phyloP scores from a whole-genome alignment of 2,888 invertebrate genomes.

The Physocephala rufipes region DNA sequence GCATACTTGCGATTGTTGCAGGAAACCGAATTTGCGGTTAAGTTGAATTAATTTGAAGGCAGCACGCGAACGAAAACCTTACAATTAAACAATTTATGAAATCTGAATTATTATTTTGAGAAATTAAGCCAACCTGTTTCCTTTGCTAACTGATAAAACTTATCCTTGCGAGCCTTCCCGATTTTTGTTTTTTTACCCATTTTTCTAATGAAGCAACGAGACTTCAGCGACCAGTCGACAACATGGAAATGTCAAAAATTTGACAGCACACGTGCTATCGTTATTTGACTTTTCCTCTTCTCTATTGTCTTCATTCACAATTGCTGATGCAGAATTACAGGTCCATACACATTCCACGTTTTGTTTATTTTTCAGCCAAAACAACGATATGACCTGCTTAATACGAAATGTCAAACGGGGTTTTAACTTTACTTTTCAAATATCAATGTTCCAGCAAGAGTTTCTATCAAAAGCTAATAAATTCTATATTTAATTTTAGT shows the following conservation, averaged over 20 bases:
- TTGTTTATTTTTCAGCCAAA: too few relatives aligned
- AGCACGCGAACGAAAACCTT: constrained; percentile 95
- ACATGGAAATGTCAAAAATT: background rate
- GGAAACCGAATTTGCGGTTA: constrained; percentile 95
- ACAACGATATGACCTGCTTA: background rate
- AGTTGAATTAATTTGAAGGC: constrained; percentile 99
- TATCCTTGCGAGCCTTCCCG: constrained; percentile 98
- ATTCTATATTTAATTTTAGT: background rate
- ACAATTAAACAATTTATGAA: background rate
- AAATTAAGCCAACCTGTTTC: constrained; percentile 82
- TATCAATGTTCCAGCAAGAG: too few relatives aligned
- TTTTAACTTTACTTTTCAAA: too few relatives aligned
- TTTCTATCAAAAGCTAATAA: too few relatives aligned
- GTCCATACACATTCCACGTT: too few relatives aligned
- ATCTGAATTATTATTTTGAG: background rate
- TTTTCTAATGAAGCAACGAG: constrained; percentile 54
- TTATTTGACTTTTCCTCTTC: background rate
- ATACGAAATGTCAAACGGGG: too few relatives aligned
- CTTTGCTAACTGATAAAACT: constrained; percentile 97
- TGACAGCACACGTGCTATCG: constrained; percentile 21
- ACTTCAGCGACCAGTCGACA: background rate
- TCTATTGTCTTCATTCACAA: background rate
- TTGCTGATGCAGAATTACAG: too few relatives aligned
- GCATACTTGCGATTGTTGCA: constrained; percentile 94
- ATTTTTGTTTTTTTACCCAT: constrained; percentile 97